Conservation (phyloP, 1,140 invertebrate species). For the Mercenaria mercenaria region DNA sequence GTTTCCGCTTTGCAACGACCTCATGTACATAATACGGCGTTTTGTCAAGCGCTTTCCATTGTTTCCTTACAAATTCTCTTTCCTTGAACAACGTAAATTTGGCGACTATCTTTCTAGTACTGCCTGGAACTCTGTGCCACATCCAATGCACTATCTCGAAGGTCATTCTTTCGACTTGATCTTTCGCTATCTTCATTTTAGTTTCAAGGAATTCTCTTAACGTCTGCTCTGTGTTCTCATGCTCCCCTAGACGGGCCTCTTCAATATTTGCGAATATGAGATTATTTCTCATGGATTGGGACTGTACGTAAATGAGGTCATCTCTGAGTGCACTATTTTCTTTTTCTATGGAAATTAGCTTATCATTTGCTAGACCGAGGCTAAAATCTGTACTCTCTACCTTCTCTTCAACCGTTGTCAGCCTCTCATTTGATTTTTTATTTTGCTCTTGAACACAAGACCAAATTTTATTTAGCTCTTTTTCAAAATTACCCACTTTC, state of each 20-base stretch:
- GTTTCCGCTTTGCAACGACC: neutral
- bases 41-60: neutral
- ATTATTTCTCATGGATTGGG: too few relatives aligned
- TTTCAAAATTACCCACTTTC: too few relatives aligned
- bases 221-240: neutral
- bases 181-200: conserved; percentile 13
- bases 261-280: too few relatives aligned
- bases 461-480: too few relatives aligned
- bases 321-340: too few relatives aligned
- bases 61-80: neutral
- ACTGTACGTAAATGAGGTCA: too few relatives aligned
- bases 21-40: neutral
- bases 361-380: too few relatives aligned
- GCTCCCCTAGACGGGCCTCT: neutral
- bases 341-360: too few relatives aligned
- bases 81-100: neutral
- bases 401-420: too few relatives aligned
- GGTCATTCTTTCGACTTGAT: neutral
- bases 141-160: neutral
- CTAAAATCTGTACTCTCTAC: too few relatives aligned
- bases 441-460: too few relatives aligned
- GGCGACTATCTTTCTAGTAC: neutral
- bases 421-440: too few relatives aligned
- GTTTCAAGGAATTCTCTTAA: neutral
- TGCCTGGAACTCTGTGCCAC: neutral